phyloP scores from a whole-genome alignment of 64 coral and sea anemone genomes.

The Stichodactyla helianthus region DNA sequence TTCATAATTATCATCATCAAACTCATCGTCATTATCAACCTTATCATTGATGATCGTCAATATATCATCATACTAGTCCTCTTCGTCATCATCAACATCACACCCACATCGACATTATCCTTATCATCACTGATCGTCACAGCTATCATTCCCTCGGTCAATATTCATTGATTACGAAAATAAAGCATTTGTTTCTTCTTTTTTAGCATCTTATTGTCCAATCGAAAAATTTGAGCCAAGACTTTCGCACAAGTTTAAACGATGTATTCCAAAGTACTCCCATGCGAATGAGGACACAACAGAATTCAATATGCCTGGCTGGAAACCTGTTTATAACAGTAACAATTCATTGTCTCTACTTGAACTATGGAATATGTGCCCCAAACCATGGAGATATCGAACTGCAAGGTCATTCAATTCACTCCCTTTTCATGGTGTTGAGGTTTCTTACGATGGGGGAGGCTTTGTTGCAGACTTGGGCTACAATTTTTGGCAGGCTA shows the following conservation, averaged over 20 bases:
- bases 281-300: constrained; percentile 7
- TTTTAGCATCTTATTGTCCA: neutral
- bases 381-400: constrained; percentile 51
- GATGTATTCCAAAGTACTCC: constrained; percentile 43
- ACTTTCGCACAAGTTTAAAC: constrained; percentile 13
- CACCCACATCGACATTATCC: no score
- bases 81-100: no score
- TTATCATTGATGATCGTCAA: neutral
- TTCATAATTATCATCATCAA: neutral
- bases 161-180: no score
- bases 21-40: no score
- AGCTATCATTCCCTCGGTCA: no score
- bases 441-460: constrained; percentile 37
- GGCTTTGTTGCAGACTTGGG: constrained; percentile 57
- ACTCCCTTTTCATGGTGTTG: constrained; percentile 25
- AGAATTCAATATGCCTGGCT: constrained; percentile 47
- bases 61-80: neutral
- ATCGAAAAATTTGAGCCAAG: constrained; percentile 9
- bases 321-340: constrained; percentile 31
- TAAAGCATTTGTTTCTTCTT: neutral
- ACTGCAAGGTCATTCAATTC: constrained; percentile 4
- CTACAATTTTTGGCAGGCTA: constrained; percentile 35
- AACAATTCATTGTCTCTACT: constrained; percentile 2
- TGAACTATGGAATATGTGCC: constrained; percentile 34
- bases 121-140: no score